Evolutionary conservation across 1,140 invertebrate species (phyloP).

Genomic region (Temnothorax nylanderi): DNA sequence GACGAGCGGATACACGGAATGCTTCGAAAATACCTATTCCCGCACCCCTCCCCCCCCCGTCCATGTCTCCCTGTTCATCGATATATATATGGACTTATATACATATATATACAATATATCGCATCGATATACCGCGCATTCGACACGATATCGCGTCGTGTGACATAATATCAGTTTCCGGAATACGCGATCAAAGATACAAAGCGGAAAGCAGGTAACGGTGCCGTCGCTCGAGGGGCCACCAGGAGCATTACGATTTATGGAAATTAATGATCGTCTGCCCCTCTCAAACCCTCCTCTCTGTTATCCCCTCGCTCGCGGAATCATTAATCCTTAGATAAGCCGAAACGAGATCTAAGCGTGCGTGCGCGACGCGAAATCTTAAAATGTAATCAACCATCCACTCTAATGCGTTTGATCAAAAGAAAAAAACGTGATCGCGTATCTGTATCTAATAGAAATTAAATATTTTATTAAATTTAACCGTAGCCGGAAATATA

Average conservation of each 20-base stretch:
- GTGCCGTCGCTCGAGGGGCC: constrained; percentile 21
- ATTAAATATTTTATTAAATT: constrained; percentile 15
- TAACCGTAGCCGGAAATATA: not conserved
- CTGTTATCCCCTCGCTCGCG: not conserved
- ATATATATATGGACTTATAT: not conserved
- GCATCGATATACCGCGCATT: constrained; percentile 8
- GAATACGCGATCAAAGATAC: constrained; percentile 62
- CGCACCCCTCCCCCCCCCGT: not conserved
- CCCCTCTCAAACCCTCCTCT: not conserved
- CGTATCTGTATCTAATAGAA: not conserved
- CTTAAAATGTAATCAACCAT: not conserved
- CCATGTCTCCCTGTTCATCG: not conserved
- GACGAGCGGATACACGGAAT: constrained; percentile 63
- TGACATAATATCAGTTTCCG: constrained; percentile 54
- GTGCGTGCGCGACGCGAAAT: not conserved
- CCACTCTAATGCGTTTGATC: not conserved
- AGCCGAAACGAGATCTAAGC: constrained; percentile 8
- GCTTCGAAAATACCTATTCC: constrained; percentile 69
- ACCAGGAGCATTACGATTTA: constrained; percentile 31
- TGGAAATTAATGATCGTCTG: constrained; percentile 40
- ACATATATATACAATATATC: constrained; percentile 4
- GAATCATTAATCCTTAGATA: constrained; percentile 40
- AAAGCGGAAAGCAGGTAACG: constrained; percentile 50
- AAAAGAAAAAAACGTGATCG: not conserved
- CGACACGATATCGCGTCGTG: constrained; percentile 42